Evolutionary conservation across 2,797 vertebrate species (phyloP).

Genomic region (Chrosomus eos): DNA sequence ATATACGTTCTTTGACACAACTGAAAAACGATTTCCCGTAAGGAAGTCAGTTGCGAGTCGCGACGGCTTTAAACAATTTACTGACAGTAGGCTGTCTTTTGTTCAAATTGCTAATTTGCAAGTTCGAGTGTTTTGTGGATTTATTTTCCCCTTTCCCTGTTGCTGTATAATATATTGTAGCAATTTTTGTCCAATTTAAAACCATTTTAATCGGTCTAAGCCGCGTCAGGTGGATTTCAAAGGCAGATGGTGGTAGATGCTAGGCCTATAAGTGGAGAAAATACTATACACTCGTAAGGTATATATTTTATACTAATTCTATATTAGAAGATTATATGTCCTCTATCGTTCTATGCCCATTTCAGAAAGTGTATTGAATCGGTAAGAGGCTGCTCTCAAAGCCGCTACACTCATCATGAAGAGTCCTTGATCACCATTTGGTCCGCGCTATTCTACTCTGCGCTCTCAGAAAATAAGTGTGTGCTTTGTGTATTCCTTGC

Average conservation of each 20-base stretch:
- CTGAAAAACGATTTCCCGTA: no score
- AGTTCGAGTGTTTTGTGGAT: neutral
- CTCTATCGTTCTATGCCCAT: constrained; percentile 3
- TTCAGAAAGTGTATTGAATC: constrained; percentile 27
- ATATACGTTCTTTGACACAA: no score
- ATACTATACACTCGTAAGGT: neutral
- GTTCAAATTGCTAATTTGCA: neutral
- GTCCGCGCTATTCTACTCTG: constrained; percentile 9
- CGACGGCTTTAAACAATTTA: neutral
- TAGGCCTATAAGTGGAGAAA: neutral
- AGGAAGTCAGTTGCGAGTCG: no score
- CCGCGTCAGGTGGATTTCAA: neutral
- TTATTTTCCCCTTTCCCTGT: no score
- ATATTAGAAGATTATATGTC: neutral
- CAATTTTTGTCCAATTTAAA: neutral
- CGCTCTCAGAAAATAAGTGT: constrained; percentile 18
- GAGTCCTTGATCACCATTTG: constrained; percentile 40
- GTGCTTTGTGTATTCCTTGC: constrained; percentile 35
- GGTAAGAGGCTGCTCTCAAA: constrained; percentile 38
- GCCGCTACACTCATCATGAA: constrained; percentile 5
- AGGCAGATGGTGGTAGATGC: no score
- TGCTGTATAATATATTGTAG: neutral
- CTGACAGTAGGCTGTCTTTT: neutral
- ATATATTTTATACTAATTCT: neutral
- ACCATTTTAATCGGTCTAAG: neutral